phyloP scores from a whole-genome alignment of 2,113 vertebrate species.

The Lontra canadensis region DNA sequence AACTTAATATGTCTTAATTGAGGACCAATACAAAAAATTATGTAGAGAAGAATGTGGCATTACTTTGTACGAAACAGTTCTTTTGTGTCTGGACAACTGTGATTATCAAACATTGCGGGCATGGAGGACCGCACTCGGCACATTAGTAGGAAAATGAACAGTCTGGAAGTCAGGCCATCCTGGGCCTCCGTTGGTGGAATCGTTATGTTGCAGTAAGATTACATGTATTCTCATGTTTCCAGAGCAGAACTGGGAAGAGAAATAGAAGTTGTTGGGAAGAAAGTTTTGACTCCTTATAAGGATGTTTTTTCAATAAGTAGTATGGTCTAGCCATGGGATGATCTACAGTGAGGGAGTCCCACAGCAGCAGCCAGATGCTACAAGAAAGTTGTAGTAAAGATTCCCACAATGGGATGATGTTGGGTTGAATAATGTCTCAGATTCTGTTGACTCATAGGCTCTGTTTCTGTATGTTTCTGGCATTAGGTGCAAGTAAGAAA shows the following conservation, averaged over 20 bases:
- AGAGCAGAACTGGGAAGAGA: neutral
- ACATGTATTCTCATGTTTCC: neutral
- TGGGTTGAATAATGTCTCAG: neutral
- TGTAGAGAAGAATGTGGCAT: neutral
- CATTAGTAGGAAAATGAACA: neutral
- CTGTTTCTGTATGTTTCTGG: neutral
- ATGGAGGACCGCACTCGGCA: fast-evolving
- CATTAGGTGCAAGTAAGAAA: neutral
- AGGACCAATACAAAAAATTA: neutral
- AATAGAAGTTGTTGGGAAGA: neutral
- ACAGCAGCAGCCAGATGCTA: neutral
- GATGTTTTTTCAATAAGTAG: neutral
- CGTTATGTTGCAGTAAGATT: neutral
- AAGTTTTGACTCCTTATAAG: neutral
- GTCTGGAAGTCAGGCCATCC: neutral
- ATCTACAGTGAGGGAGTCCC: neutral
- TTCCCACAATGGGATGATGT: neutral
- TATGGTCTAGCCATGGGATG: neutral
- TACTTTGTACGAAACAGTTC: neutral
- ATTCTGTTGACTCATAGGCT: neutral
- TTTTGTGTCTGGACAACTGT: neutral
- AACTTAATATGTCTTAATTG: neutral
- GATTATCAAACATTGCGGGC: too few relatives aligned
- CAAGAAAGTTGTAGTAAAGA: neutral
- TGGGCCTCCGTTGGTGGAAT: neutral